A percentile compares a stretch with the other conserved stretches of the same genome.
These are phyloP conservation scores for Thera obeliscata DNA, from an alignment of 2,888 invertebrate species.

Conservation along the genomic window DNA sequence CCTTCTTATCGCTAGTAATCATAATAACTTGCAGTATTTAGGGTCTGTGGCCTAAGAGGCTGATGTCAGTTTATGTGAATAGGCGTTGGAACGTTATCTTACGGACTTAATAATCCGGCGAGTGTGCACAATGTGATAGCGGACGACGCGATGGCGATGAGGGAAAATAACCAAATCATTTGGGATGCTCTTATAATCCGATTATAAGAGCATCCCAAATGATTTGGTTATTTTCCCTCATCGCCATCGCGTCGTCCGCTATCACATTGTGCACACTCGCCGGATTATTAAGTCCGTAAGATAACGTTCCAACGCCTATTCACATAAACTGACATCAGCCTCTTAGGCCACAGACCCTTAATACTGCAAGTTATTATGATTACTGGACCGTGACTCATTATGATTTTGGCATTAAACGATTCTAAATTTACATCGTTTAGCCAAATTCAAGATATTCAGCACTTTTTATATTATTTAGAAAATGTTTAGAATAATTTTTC, in stretches of 20 bases:
- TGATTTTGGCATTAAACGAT: not conserved
- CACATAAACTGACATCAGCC: conserved; percentile 20
- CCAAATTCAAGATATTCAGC: not conserved
- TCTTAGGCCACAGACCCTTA: conserved; percentile 6
- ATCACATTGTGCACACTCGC: conserved; percentile 13
- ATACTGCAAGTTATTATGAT: conserved; percentile 19
- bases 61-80: conserved; percentile 23
- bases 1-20: conserved; percentile 11
- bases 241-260: not conserved
- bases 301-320: conserved; percentile 15
- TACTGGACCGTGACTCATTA: conserved; percentile 12
- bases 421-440: not conserved
- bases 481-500: no score
- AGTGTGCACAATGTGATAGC: conserved; percentile 16
- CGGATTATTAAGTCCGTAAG: conserved; percentile 16
- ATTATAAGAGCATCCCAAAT: conserved; percentile 5
- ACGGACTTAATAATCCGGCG: conserved; percentile 13
- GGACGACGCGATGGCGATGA: not conserved
- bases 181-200: conserved; percentile 6
- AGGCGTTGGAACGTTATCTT: conserved; percentile 13
- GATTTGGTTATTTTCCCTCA: conserved; percentile 3
- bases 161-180: conserved; percentile 3
- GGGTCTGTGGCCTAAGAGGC: not conserved
- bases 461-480: not conserved
- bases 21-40: conserved; percentile 21